These are phyloP conservation scores for Bradysia coprophila DNA, from an alignment of 1,140 invertebrate genomes.

Conservation along the genomic window DNA sequence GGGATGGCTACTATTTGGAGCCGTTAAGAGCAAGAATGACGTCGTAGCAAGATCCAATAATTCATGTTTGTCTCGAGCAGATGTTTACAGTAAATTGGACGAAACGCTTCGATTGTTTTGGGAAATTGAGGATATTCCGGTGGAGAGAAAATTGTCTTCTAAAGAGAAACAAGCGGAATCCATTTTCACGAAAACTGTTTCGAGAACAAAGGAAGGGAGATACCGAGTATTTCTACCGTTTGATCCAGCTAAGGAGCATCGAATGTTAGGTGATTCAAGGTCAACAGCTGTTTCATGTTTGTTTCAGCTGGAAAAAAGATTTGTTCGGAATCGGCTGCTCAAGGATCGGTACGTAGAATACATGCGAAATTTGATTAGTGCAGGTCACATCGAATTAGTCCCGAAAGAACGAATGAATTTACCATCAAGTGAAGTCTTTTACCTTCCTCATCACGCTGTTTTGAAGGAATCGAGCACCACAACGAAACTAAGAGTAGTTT, in stretches of 20 bases:
- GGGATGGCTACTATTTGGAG: neutral
- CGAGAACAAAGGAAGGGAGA: neutral
- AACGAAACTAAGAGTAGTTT: conserved; percentile 7
- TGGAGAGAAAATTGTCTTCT: neutral
- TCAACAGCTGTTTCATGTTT: neutral
- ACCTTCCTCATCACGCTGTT: conserved; percentile 14
- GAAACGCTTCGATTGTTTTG: neutral
- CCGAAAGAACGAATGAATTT: neutral
- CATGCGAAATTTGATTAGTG: neutral
- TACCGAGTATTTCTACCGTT: neutral
- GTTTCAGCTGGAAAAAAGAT: neutral
- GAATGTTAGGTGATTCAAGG: neutral
- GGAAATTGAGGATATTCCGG: neutral
- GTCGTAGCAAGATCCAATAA: too few species aligned
- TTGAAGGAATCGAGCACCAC: conserved; percentile 4
- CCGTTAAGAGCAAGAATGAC: too few species aligned
- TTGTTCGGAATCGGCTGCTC: neutral
- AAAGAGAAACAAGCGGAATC: neutral
- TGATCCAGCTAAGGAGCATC: neutral
- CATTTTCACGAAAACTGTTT: neutral
- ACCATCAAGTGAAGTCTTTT: neutral
- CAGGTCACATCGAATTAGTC: neutral
- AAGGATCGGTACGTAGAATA: neutral
- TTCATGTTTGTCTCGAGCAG: neutral
- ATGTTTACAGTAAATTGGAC: neutral